Percentiles rank a stretch among this genome's conserved stretches.
Evolutionary conservation across 2,797 vertebrate genomes (phyloP).

Genomic region (Podargus strigoides): DNA sequence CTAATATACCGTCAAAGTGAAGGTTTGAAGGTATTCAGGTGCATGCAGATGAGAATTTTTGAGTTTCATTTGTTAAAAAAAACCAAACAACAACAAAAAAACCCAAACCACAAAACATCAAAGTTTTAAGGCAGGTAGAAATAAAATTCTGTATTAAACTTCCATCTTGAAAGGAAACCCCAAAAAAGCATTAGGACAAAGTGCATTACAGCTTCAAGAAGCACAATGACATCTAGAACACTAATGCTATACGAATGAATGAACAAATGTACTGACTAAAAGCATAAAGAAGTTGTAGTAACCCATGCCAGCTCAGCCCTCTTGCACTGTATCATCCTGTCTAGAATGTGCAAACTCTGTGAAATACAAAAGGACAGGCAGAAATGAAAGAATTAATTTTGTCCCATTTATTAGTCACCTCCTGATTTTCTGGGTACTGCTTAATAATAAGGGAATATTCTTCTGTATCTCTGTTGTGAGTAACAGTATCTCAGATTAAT

Average conservation of each 20-base stretch:
- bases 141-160: neutral
- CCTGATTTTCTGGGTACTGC: slow-evolving; percentile 22
- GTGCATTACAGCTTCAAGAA: neutral
- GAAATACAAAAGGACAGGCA: neutral
- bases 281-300: neutral
- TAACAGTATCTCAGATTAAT: slow-evolving; percentile 50
- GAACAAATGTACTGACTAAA: neutral
- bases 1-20: neutral
- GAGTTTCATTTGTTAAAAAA: neutral
- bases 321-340: neutral
- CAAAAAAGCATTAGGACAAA: neutral
- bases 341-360: neutral
- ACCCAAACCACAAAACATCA: fast-evolving
- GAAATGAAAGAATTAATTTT: neutral
- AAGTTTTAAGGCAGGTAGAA: neutral
- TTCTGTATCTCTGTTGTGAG: neutral
- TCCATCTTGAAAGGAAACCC: neutral
- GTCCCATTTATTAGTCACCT: neutral
- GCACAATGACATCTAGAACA: neutral
- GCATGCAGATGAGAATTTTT: neutral
- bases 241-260: neutral
- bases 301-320: neutral
- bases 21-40: neutral
- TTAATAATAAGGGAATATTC: neutral
- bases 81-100: too few species aligned